phyloP scores from a whole-genome alignment of 2,113 vertebrate species.

The Centrocercus urophasianus region DNA sequence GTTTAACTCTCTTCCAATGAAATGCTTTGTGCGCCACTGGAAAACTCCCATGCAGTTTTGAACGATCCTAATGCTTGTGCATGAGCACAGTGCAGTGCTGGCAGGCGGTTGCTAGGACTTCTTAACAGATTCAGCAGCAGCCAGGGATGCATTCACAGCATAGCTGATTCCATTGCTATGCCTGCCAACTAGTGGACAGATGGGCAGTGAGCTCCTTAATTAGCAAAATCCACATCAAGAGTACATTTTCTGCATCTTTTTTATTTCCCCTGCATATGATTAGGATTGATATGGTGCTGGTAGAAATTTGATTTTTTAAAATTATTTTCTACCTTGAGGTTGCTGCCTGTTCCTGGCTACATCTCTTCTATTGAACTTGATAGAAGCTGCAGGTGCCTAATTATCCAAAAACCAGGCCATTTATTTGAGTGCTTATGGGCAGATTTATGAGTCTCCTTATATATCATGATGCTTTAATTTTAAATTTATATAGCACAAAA shows the following conservation, averaged over 20 bases:
- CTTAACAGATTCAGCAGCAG: background rate
- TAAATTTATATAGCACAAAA: background rate
- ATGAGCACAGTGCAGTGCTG: background rate
- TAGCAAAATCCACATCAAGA: background rate
- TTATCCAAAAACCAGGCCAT: background rate
- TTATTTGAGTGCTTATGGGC: background rate
- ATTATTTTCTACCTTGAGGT: background rate
- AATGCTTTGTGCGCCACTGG: background rate
- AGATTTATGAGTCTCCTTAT: background rate
- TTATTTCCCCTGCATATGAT: background rate
- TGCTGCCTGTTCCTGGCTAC: background rate
- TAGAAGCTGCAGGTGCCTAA: background rate
- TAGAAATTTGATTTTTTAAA: background rate
- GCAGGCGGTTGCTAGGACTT: slow-evolving; percentile 15
- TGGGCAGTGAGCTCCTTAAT: background rate
- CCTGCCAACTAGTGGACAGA: slow-evolving; percentile 59
- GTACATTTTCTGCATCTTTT: background rate
- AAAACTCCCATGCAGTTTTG: background rate
- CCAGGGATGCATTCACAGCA: background rate
- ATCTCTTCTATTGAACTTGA: background rate
- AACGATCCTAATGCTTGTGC: background rate
- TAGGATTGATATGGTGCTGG: background rate
- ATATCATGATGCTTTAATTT: background rate
- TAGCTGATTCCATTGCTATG: background rate
- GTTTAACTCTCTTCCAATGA: background rate